A percentile compares a stretch with the other conserved stretches of the same genome.
These are phyloP conservation scores for Phylloscopus whistleri DNA, from an alignment of 2,113 vertebrate species.

Conservation along the genomic window DNA sequence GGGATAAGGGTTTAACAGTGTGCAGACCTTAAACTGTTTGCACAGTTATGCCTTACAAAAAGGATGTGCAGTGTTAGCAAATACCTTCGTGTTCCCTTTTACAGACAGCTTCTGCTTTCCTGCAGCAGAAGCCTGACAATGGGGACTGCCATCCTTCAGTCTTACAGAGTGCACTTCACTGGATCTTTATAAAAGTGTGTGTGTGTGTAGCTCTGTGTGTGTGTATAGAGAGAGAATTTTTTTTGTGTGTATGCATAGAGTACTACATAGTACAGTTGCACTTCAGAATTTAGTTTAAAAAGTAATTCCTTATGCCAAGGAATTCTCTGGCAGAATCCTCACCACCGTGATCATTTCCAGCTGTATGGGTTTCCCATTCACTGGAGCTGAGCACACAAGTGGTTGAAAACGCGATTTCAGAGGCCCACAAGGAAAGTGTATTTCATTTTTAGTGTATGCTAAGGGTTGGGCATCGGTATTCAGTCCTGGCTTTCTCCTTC, in stretches of 20 bases:
- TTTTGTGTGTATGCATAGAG: not conserved
- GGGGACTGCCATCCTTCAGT: not conserved
- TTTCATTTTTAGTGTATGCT: constrained; percentile 25
- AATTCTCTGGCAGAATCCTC: not conserved
- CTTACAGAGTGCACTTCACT: not conserved
- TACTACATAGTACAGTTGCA: not conserved
- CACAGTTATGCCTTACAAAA: constrained; percentile 32
- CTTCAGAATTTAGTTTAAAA: not conserved
- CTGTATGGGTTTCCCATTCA: not conserved
- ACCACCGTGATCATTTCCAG: not conserved
- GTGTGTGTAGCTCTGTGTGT: not conserved
- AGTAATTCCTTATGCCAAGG: not conserved
- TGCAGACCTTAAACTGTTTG: constrained; percentile 49
- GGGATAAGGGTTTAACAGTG: constrained; percentile 27
- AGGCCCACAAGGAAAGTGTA: not conserved
- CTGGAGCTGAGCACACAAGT: not conserved
- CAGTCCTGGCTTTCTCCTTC: constrained; percentile 4
- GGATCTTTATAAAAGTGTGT: not conserved
- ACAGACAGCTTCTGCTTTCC: not conserved
- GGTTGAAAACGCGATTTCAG: not conserved
- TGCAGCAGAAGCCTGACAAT: not conserved
- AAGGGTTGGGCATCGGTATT: not conserved
- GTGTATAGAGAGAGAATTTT: accelerated
- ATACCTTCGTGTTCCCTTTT: not conserved
- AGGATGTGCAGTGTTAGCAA: constrained; percentile 15